A percentile compares a stretch with the other conserved stretches of the same genome.
Conservation (phyloP, 2,113 vertebrate genomes). For the Cyanoramphus novaezelandiae region DNA sequence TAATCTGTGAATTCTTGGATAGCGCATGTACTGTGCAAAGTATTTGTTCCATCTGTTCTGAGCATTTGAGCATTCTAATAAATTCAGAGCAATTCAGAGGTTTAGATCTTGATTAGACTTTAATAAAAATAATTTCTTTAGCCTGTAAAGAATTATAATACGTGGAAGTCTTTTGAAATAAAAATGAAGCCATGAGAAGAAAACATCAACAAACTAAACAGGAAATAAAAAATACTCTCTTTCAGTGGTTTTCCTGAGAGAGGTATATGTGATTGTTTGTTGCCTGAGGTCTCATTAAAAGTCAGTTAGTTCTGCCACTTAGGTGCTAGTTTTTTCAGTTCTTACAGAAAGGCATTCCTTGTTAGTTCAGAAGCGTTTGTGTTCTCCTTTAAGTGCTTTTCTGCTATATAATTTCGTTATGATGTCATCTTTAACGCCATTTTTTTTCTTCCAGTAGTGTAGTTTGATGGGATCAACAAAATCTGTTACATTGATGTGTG, state of each 20-base stretch:
- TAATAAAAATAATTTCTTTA: neutral
- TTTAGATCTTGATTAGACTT: neutral
- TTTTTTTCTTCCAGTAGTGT: accelerated
- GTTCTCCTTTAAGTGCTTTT: neutral
- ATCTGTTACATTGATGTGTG: neutral
- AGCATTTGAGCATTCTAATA: neutral
- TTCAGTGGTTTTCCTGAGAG: neutral
- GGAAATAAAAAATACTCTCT: neutral
- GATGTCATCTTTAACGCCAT: neutral
- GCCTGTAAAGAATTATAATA: neutral
- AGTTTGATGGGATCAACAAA: neutral
- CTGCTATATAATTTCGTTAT: neutral
- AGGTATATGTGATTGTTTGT: neutral
- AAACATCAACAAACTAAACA: neutral
- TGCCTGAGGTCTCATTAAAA: neutral
- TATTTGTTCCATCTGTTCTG: neutral
- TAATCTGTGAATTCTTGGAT: neutral
- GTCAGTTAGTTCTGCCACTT: neutral
- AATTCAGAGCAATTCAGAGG: neutral
- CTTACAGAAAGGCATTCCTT: neutral
- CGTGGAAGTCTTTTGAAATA: neutral
- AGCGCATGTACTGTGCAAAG: neutral
- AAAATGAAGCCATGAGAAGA: neutral
- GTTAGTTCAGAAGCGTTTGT: neutral
- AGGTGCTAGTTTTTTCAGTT: neutral